These are phyloP conservation scores for Smittia aterrima DNA, from an alignment of 2,888 invertebrate genomes.

Conservation along the genomic window DNA sequence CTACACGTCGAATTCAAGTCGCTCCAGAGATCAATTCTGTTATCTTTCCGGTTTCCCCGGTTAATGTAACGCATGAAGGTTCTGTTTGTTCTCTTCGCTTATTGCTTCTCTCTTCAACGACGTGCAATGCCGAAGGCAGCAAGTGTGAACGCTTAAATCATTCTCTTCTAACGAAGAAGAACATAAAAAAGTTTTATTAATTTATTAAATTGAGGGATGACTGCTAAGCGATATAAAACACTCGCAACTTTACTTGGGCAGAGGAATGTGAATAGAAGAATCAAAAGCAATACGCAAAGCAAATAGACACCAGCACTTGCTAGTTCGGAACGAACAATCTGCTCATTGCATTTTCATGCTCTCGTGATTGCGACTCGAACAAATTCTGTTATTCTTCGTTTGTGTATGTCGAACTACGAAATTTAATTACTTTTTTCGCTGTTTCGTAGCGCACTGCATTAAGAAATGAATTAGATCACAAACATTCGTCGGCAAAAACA, in stretches of 20 bases:
- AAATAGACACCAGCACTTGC: not conserved
- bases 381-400: not conserved
- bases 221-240: not conserved
- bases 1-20: not conserved
- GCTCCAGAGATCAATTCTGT: not conserved
- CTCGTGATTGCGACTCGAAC: constrained; percentile 3
- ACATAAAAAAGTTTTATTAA: not conserved
- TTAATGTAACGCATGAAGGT: not conserved
- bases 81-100: not conserved
- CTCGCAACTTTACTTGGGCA: too few relatives aligned
- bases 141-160: constrained; percentile 5
- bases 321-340: not conserved
- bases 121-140: not conserved
- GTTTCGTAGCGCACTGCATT: not conserved
- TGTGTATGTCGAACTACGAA: not conserved
- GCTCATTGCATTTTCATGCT: constrained; percentile 19
- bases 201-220: not conserved
- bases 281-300: not conserved
- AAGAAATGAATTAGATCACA: not conserved
- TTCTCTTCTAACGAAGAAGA: not conserved
- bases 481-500: not conserved
- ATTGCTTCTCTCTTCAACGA: not conserved
- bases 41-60: constrained; percentile 15
- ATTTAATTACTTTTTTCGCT: not conserved
- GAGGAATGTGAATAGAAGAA: not conserved